Percentiles rank a stretch among this genome's conserved stretches.
Conservation (phyloP, 1,140 invertebrate genomes). For the Pomacea maculata region DNA sequence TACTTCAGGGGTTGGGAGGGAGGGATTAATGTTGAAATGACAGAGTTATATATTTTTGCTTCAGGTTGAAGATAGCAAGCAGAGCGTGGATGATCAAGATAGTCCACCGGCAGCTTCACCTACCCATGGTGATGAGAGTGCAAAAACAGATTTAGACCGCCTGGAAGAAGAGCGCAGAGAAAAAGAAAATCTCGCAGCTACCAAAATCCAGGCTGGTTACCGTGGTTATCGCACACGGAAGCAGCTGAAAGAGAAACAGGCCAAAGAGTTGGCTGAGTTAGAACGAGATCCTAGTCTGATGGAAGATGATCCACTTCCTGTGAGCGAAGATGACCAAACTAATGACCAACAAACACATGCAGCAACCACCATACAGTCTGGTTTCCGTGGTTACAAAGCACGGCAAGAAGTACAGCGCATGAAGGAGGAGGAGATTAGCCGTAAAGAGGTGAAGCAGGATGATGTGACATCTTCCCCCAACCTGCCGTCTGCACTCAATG, state of each 20-base stretch:
- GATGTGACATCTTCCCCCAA: neutral
- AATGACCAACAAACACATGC: slow-evolving; percentile 58
- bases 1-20: no score
- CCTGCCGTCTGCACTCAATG: neutral
- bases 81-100: no score
- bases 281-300: neutral
- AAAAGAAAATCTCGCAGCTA: slow-evolving; percentile 68
- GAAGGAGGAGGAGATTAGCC: neutral
- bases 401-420: slow-evolving; percentile 70
- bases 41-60: no score
- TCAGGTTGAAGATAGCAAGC: no score
- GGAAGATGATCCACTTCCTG: neutral
- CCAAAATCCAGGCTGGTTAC: slow-evolving; percentile 74
- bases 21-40: no score
- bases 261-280: slow-evolving; percentile 2
- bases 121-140: neutral
- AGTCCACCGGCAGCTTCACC: no score
- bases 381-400: slow-evolving; percentile 77
- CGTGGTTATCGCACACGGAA: slow-evolving; percentile 43
- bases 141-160: neutral
- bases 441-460: neutral
- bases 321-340: neutral
- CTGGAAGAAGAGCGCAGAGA: neutral
- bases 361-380: slow-evolving; percentile 79
- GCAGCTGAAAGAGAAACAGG: slow-evolving; percentile 43